Conservation (phyloP, 2,113 vertebrate genomes). For the Macaca fascicularis region DNA sequence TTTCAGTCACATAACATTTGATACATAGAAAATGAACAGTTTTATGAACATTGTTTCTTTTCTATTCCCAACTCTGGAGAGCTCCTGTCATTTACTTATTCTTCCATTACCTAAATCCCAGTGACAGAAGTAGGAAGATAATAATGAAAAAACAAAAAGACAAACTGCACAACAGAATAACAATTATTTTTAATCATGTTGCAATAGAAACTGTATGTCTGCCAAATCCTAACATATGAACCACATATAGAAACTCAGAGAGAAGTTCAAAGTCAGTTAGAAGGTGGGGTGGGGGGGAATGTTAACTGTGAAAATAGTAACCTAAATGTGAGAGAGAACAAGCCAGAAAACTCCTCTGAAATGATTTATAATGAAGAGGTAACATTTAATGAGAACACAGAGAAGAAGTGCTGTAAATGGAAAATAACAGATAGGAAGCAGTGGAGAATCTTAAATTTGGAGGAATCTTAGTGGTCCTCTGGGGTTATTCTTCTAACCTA, state of each 20-base stretch:
- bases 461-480: not conserved
- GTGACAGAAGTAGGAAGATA: not conserved
- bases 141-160: not conserved
- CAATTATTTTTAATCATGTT: not conserved
- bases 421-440: not conserved
- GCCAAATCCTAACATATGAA: not conserved
- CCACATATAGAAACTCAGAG: not conserved
- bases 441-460: not conserved
- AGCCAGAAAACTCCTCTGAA: not conserved
- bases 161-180: not conserved
- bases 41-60: not conserved
- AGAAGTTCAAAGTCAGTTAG: not conserved
- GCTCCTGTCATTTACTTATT: slow-evolving; percentile 2
- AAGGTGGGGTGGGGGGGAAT: not conserved
- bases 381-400: not conserved
- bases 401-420: not conserved
- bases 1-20: not conserved
- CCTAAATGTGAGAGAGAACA: not conserved
- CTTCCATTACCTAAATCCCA: slow-evolving; percentile 25
- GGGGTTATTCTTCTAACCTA: not conserved
- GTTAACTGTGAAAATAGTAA: slow-evolving; percentile 42
- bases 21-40: not conserved
- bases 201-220: not conserved
- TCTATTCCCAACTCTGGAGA: not conserved
- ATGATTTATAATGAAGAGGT: not conserved